phyloP scores from a whole-genome alignment of 1,140 invertebrate species.

The Leptopilina clavipes region DNA sequence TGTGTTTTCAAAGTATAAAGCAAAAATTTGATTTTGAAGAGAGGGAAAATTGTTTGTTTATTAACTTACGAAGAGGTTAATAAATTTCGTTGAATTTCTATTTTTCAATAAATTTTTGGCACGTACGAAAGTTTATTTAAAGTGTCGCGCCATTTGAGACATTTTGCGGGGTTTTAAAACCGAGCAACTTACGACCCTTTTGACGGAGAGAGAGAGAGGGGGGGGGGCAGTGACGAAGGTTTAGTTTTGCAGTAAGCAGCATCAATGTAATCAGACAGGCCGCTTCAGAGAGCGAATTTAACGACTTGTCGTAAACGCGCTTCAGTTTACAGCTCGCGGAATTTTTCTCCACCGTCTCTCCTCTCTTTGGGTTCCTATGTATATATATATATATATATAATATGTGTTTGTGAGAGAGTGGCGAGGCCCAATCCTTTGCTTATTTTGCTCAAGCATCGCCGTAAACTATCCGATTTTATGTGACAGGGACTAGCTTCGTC shows the following conservation, averaged over 20 bases:
- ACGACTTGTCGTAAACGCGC: conserved; percentile 67
- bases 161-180: conserved; percentile 24
- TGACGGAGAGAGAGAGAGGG: not conserved
- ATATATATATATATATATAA: no score
- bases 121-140: conserved; percentile 32
- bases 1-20: no score
- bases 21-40: no score
- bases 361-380: not conserved
- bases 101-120: conserved; percentile 16
- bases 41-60: no score
- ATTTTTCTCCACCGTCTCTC: conserved; percentile 53
- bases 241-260: conserved; percentile 53
- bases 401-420: conserved; percentile 23
- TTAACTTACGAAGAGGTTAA: no score
- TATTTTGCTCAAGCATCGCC: conserved; percentile 48
- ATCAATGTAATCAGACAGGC: conserved; percentile 68
- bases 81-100: not conserved
- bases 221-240: conserved; percentile 5
- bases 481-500: conserved; percentile 50
- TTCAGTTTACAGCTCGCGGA: conserved; percentile 62
- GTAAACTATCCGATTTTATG: conserved; percentile 60
- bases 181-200: conserved; percentile 27
- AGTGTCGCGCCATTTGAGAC: conserved; percentile 21
- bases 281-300: conserved; percentile 64
- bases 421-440: conserved; percentile 41